Conservation (phyloP, 1,140 invertebrate species). For the Tetramorium alpestre region DNA sequence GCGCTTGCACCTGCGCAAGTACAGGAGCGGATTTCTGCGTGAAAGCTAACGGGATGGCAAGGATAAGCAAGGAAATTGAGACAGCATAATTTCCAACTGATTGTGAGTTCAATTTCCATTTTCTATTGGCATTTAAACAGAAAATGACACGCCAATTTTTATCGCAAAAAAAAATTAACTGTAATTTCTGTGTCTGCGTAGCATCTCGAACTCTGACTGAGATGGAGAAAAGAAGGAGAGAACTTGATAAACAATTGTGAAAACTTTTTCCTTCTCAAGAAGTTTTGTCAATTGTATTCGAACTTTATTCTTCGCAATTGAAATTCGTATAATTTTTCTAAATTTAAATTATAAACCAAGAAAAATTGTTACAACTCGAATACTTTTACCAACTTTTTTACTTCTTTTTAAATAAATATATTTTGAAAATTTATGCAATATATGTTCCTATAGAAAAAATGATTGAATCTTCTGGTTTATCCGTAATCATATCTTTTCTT, state of each 20-base stretch:
- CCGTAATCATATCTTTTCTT: neutral
- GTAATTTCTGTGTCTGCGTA: neutral
- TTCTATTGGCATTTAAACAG: too few species aligned
- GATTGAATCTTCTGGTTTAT: neutral
- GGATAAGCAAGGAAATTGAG: neutral
- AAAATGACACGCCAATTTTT: neutral
- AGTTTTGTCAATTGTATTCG: neutral
- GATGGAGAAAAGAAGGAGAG: neutral
- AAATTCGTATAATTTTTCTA: neutral
- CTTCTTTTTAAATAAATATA: too few species aligned
- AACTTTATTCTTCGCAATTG: neutral
- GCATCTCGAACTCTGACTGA: neutral
- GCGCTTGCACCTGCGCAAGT: slow-evolving; percentile 37
- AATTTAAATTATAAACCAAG: neutral
- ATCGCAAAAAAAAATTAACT: neutral
- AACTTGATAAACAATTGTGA: neutral
- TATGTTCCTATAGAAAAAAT: neutral
- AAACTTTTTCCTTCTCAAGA: neutral
- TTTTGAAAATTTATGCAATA: slow-evolving; percentile 21
- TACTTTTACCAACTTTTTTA: neutral
- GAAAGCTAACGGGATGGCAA: slow-evolving; percentile 8
- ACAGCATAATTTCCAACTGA: slow-evolving; percentile 4
- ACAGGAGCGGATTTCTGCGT: slow-evolving; percentile 21
- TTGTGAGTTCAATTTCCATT: neutral
- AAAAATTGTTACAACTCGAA: neutral